Evolutionary conservation across 1,140 invertebrate species (phyloP).

Genomic region (Heliconius himera): DNA sequence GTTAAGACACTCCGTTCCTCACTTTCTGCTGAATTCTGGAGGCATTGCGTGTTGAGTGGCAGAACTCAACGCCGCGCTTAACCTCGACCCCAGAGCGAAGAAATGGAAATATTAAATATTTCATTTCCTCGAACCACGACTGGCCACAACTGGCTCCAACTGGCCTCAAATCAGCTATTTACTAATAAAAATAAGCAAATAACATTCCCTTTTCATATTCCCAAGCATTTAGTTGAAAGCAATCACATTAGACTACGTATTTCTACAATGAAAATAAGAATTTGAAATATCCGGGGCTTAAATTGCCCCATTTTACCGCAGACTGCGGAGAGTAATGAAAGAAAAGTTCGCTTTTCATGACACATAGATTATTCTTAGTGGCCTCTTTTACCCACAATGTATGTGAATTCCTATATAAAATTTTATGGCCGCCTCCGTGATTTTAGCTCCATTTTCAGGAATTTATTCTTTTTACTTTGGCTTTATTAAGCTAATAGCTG

Average conservation of each 20-base stretch:
- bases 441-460: conserved; percentile 33
- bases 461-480: conserved; percentile 31
- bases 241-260: conserved; percentile 39
- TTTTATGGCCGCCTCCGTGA: conserved; percentile 39
- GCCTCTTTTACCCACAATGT: conserved; percentile 57
- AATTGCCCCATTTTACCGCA: conserved; percentile 59
- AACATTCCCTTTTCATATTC: not conserved
- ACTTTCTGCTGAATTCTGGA: too few relatives aligned
- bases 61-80: too few relatives aligned
- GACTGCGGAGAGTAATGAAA: conserved; percentile 60
- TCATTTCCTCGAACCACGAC: too few relatives aligned
- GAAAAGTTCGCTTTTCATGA: conserved; percentile 64
- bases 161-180: not conserved
- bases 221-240: conserved; percentile 17
- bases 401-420: conserved; percentile 47
- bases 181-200: not conserved
- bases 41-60: too few relatives aligned
- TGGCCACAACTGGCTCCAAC: too few relatives aligned
- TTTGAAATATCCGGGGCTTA: conserved; percentile 57
- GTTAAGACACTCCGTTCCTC: too few relatives aligned
- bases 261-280: conserved; percentile 54
- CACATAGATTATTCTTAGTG: conserved; percentile 69
- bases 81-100: too few relatives aligned
- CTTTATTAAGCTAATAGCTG: conserved; percentile 27
- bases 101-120: too few relatives aligned